These are phyloP conservation scores for Nibea coibor DNA, from an alignment of 2,113 vertebrate species.

Conservation along the genomic window DNA sequence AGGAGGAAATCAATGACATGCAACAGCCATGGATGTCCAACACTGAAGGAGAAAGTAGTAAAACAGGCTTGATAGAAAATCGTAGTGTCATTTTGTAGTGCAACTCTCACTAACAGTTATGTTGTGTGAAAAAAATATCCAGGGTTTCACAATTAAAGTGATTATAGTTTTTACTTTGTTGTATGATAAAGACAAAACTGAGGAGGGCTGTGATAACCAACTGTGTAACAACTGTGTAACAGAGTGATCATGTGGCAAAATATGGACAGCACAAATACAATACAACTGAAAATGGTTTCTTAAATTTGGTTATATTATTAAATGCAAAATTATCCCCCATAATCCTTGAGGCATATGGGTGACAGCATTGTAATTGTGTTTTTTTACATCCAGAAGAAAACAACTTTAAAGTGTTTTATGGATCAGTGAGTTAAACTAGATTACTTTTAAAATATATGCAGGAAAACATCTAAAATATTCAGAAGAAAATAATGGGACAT, in stretches of 20 bases:
- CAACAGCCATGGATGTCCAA: constrained; percentile 19
- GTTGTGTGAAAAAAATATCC: neutral
- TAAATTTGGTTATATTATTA: neutral
- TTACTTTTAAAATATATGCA: neutral
- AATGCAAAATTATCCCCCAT: neutral
- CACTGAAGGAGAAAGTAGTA: constrained; percentile 16
- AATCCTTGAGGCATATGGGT: neutral
- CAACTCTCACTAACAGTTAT: neutral
- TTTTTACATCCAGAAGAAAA: neutral
- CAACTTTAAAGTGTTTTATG: neutral
- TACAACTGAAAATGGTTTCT: neutral
- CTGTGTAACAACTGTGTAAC: no score
- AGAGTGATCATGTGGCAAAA: neutral
- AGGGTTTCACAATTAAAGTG: neutral
- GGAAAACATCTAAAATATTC: constrained; percentile 1
- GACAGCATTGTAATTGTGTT: neutral
- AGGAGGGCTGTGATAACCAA: neutral
- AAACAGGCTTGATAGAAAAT: neutral
- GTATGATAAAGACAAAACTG: neutral
- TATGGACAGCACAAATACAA: neutral
- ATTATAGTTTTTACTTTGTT: neutral
- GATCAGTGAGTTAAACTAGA: neutral
- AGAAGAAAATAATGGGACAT: constrained; percentile 16
- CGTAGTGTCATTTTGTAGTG: neutral
- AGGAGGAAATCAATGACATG: constrained; percentile 43